phyloP scores from a whole-genome alignment of 2,113 vertebrate genomes.

The Forbesichthys agassizii region DNA sequence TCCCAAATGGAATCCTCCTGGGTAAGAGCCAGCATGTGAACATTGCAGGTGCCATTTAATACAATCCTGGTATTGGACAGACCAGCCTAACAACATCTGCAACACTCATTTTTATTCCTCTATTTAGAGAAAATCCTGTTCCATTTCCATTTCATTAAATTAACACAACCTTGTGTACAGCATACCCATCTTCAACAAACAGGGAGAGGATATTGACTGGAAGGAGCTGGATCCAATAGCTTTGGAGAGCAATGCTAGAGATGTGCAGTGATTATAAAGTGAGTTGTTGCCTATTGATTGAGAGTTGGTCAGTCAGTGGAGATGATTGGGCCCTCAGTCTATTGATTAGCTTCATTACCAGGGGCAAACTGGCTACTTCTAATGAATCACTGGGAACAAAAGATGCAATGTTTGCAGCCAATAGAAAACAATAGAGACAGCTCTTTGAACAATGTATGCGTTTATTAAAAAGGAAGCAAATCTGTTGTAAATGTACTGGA shows the following conservation, averaged over 20 bases:
- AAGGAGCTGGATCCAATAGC: constrained; percentile 44
- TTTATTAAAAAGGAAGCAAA: constrained; percentile 13
- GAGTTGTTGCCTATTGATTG: constrained; percentile 59
- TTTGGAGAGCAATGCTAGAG: constrained; percentile 41
- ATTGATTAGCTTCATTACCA: constrained; percentile 51
- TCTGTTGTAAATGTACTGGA: not conserved
- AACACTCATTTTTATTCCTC: constrained; percentile 11
- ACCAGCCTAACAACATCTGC: constrained; percentile 5
- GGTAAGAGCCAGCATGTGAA: not conserved
- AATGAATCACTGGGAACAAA: constrained; percentile 44
- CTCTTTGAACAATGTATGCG: constrained; percentile 9
- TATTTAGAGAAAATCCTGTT: not conserved
- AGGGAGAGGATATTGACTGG: constrained; percentile 46
- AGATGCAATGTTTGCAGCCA: not conserved
- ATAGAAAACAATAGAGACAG: constrained; percentile 18
- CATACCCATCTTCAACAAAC: constrained; percentile 27
- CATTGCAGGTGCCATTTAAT: not conserved
- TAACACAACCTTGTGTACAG: constrained; percentile 1
- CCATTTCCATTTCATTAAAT: constrained; percentile 12
- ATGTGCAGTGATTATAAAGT: constrained; percentile 52
- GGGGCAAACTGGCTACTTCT: constrained; percentile 28
- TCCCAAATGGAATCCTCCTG: not conserved
- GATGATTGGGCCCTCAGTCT: constrained; percentile 54
- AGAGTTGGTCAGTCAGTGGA: constrained; percentile 51
- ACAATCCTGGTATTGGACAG: too few relatives aligned